Percentiles rank a stretch among this genome's conserved stretches.
Conservation (phyloP, 2,113 vertebrate species). For the Pan troglodytes region NHGRI_mPanTro3-v2.1_pri NC_072398.2:69798501-69799000, state of each 20-base stretch:
- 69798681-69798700: not conserved
- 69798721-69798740: not conserved
- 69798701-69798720: not conserved
- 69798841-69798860: constrained; percentile 63
- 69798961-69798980: constrained; percentile 90
- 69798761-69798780: not conserved
- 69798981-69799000: constrained; percentile 93
- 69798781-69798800: not conserved
- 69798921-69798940: constrained; percentile 92
- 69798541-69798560: no score
- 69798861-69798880: constrained; percentile 94
- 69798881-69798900: constrained; percentile 94
- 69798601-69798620: no score
- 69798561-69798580: no score
- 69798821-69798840: not conserved
- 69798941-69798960: constrained; percentile 93
- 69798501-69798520: no score
- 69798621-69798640: not conserved
- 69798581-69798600: no score
- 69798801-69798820: not conserved
- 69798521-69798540: no score
- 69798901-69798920: constrained; percentile 94
- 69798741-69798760: not conserved
- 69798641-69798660: not conserved
- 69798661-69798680: not conserved